A percentile compares a stretch with the other conserved stretches of the same genome.
phyloP scores from a whole-genome alignment of 2,113 vertebrate species.

The Chunga burmeisteri region DNA sequence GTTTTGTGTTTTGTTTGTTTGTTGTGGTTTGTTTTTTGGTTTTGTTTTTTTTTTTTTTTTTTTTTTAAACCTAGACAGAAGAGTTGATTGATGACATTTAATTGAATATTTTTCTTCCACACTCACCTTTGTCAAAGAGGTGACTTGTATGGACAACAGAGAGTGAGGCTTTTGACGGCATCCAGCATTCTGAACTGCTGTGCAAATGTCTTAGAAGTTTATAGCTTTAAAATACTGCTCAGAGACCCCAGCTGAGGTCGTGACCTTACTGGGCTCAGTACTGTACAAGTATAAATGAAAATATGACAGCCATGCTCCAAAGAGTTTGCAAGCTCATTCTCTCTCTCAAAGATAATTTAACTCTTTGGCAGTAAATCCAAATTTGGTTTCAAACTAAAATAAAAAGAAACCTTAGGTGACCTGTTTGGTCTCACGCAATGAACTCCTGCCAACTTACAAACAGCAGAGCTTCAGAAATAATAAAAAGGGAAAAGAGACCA shows the following conservation, averaged over 20 bases:
- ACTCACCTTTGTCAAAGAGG: neutral
- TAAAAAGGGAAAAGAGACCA: neutral
- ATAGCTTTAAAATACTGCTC: neutral
- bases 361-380: neutral
- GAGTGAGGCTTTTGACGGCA: neutral
- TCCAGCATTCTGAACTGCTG: neutral
- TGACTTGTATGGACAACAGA: neutral
- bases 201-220: neutral
- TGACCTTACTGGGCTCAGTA: neutral
- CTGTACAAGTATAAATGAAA: neutral
- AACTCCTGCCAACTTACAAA: neutral
- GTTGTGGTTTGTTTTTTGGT: no score
- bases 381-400: neutral
- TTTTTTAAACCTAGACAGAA: neutral
- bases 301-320: neutral
- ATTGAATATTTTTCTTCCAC: neutral
- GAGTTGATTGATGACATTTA: neutral
- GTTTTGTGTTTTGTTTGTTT: no score
- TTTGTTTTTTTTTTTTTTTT: neutral
- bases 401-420: neutral
- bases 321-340: neutral
- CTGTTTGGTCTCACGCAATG: neutral
- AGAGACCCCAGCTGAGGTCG: neutral
- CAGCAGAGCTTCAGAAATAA: neutral
- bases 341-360: neutral